Conservation (phyloP, 2,888 invertebrate species). For the Trissonchulus sp. region DNA sequence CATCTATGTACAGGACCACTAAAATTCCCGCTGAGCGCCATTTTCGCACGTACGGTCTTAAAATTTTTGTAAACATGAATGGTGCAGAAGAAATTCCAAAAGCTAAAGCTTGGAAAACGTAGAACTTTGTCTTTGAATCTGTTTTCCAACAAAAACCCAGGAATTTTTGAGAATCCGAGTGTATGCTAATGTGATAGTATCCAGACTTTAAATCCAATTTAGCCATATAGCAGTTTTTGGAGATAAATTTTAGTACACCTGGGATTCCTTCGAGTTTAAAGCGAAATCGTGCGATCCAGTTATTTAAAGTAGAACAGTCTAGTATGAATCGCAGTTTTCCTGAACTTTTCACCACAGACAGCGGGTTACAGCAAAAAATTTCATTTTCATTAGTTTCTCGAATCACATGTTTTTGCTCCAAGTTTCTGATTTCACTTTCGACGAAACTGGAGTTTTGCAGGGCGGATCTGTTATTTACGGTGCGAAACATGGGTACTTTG, state of each 20-base stretch:
- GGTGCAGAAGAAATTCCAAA: conserved; percentile 16
- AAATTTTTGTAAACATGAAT: not conserved
- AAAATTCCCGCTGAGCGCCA: not conserved
- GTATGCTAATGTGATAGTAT: conserved; percentile 5
- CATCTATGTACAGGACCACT: not conserved
- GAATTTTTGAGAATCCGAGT: not conserved
- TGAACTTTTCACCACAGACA: not conserved
- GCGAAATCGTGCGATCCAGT: not conserved
- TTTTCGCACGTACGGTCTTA: not conserved
- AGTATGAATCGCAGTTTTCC: not conserved
- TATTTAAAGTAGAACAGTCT: conserved; percentile 2
- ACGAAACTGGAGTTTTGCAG: not conserved
- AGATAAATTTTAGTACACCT: not conserved
- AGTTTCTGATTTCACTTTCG: not conserved
- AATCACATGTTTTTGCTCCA: not conserved
- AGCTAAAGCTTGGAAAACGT: not conserved
- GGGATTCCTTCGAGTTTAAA: not conserved
- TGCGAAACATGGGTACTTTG: not conserved
- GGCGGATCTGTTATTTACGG: not conserved
- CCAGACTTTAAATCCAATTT: conserved; percentile 18
- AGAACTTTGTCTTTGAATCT: not conserved
- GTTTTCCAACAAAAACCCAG: not conserved
- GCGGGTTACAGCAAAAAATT: not conserved
- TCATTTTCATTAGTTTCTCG: not conserved
- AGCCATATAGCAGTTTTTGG: not conserved